phyloP scores from a whole-genome alignment of 2,888 invertebrate genomes.

The Bombyx huttoni region DNA sequence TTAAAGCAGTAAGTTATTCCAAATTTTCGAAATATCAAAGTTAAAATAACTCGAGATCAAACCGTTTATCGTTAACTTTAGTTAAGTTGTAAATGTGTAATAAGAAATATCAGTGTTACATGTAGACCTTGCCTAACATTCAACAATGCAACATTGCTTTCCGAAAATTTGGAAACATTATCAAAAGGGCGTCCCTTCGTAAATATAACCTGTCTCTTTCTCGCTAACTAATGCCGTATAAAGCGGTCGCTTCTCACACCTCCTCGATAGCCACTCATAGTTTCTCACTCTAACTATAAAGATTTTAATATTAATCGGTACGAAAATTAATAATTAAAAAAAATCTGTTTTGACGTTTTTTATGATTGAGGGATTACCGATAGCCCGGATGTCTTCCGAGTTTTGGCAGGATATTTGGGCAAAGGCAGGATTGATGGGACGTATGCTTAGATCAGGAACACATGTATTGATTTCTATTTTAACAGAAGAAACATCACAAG shows the following conservation, averaged over 20 bases:
- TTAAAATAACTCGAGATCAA: no score
- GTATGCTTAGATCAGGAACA: no score
- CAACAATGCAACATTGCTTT: constrained; percentile 58
- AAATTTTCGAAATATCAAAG: no score
- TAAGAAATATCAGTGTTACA: constrained; percentile 12
- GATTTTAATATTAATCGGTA: constrained; percentile 44
- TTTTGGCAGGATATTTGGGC: no score
- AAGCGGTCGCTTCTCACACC: constrained; percentile 16
- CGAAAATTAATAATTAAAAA: constrained; percentile 16
- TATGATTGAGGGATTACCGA: no score
- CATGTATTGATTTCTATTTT: no score
- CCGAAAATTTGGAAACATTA: constrained; percentile 72
- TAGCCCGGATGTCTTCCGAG: no score
- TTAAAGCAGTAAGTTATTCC: no score
- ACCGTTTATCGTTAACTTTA: no score
- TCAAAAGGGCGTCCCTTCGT: constrained; percentile 58
- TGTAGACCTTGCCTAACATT: constrained; percentile 37
- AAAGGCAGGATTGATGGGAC: no score
- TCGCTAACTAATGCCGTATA: constrained; percentile 10
- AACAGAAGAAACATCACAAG: no score
- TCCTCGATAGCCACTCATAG: constrained; percentile 14
- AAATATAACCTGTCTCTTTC: constrained; percentile 41
- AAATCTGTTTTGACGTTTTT: constrained; percentile 2
- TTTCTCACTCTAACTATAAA: constrained; percentile 30
- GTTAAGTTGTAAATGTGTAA: neutral